These are phyloP conservation scores for Heliothis subflexa DNA, from an alignment of 1,140 invertebrate species.

Conservation along the genomic window DNA sequence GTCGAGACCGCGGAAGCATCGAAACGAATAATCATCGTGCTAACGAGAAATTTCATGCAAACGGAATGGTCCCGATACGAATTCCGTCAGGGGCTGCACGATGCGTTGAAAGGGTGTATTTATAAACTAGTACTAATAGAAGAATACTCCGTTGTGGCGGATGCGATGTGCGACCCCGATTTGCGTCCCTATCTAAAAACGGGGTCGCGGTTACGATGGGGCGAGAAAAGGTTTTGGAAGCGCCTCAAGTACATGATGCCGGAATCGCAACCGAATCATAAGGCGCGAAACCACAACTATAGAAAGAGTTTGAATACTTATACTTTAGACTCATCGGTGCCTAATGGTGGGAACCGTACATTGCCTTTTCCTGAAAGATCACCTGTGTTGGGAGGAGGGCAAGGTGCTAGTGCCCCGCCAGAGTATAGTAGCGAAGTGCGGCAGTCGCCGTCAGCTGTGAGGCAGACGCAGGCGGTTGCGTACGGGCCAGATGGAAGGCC, in stretches of 20 bases:
- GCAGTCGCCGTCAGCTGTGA: constrained; percentile 82
- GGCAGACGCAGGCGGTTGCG: constrained; percentile 81
- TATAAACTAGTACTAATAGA: constrained; percentile 95
- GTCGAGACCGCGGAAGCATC: constrained; percentile 95
- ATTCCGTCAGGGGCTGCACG: constrained; percentile 94
- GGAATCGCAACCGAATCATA: constrained; percentile 81
- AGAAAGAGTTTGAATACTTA: constrained; percentile 92
- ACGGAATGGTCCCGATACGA: constrained; percentile 95
- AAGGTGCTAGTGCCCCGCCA: constrained; percentile 85
- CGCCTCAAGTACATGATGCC: constrained; percentile 96
- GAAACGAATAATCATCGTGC: constrained; percentile 91
- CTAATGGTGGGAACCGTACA: constrained; percentile 86
- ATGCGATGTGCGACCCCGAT: constrained; percentile 95
- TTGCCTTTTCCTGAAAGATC: constrained; percentile 83
- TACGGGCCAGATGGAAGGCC: constrained; percentile 87
- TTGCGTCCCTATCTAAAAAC: constrained; percentile 95
- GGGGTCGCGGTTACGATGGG: constrained; percentile 93
- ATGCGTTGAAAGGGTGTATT: constrained; percentile 93
- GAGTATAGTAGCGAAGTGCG: constrained; percentile 80
- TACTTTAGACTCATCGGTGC: constrained; percentile 89
- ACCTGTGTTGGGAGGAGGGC: constrained; percentile 78
- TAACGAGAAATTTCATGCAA: constrained; percentile 94
- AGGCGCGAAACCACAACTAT: constrained; percentile 86
- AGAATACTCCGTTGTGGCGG: constrained; percentile 90
- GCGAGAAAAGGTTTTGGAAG: constrained; percentile 97